Percentiles rank a stretch among this genome's conserved stretches.
Conservation (phyloP, 1,140 invertebrate genomes). For the Telenomus remus region DNA sequence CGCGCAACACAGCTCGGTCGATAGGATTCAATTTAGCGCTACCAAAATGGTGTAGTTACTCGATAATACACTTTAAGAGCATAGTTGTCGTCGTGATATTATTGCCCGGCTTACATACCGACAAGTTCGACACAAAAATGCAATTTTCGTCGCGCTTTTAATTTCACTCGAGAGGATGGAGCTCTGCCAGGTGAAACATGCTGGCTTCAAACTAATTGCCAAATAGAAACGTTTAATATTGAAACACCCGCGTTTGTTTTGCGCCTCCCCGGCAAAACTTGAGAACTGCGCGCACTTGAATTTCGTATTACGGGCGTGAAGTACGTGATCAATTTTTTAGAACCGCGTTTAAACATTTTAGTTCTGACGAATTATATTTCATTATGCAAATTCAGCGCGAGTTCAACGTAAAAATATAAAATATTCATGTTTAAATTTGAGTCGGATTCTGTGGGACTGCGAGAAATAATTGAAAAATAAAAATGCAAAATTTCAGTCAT, state of each 20-base stretch:
- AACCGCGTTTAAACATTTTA: conserved; percentile 28
- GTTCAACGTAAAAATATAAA: conserved; percentile 31
- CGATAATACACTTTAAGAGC: conserved; percentile 65
- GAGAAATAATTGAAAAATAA: no score
- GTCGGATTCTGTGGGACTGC: conserved; percentile 13
- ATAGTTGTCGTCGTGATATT: conserved; percentile 60
- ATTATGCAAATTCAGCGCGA: conserved; percentile 40
- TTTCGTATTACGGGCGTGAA: conserved; percentile 12
- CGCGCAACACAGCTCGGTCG: conserved; percentile 55
- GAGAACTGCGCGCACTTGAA: conserved; percentile 13
- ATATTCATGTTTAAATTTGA: conserved; percentile 28
- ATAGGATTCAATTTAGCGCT: conserved; percentile 69
- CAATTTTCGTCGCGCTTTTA: conserved; percentile 21
- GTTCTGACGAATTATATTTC: conserved; percentile 36
- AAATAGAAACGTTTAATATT: conserved; percentile 50
- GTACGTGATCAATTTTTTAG: conserved; percentile 31
- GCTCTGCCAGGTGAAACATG: conserved; percentile 10
- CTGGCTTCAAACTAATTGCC: conserved; percentile 42
- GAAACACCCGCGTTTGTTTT: conserved; percentile 42
- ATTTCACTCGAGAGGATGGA: conserved; percentile 17
- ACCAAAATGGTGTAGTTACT: conserved; percentile 66
- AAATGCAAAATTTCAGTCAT: no score
- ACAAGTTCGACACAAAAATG: conserved; percentile 63
- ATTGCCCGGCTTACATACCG: conserved; percentile 61
- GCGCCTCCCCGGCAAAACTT: neutral